Evolutionary conservation across 2,113 vertebrate genomes (phyloP).

Genomic region (Aramus guarauna): DNA sequence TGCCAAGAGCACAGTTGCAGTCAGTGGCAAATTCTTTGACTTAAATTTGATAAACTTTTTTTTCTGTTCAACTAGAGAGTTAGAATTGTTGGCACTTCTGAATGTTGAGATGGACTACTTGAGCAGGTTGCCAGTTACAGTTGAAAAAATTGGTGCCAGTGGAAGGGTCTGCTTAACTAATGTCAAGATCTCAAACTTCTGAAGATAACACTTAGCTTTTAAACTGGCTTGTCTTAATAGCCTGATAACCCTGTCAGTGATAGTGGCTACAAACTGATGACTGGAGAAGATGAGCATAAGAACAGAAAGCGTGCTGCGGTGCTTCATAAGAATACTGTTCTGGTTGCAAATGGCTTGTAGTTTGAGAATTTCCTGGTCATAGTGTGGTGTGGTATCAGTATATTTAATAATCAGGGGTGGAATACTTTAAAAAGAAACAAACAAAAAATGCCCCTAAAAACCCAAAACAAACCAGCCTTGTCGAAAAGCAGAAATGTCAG

Average conservation of each 20-base stretch:
- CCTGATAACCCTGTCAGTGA: background rate
- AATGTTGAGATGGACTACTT: background rate
- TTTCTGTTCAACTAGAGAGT: background rate
- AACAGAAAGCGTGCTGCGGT: background rate
- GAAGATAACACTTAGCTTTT: background rate
- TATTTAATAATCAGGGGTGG: background rate
- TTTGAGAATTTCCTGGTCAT: background rate
- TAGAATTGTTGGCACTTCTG: background rate
- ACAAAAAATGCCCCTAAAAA: too few species aligned
- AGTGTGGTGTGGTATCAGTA: background rate
- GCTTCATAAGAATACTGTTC: background rate
- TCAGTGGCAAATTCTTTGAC: background rate
- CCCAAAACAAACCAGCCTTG: too few species aligned
- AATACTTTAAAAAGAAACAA: too few species aligned
- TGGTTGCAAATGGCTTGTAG: background rate
- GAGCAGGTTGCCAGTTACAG: background rate
- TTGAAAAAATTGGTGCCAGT: background rate
- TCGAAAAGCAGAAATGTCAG: background rate
- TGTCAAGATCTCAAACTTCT: background rate
- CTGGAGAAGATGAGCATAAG: background rate
- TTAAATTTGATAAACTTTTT: background rate
- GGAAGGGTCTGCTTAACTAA: background rate
- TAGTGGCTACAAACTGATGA: background rate
- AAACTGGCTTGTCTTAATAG: background rate
- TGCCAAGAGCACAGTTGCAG: background rate